These are phyloP conservation scores for Amphibalanus amphitrite DNA, from an alignment of 1,140 invertebrate genomes.

Conservation along the genomic window DNA sequence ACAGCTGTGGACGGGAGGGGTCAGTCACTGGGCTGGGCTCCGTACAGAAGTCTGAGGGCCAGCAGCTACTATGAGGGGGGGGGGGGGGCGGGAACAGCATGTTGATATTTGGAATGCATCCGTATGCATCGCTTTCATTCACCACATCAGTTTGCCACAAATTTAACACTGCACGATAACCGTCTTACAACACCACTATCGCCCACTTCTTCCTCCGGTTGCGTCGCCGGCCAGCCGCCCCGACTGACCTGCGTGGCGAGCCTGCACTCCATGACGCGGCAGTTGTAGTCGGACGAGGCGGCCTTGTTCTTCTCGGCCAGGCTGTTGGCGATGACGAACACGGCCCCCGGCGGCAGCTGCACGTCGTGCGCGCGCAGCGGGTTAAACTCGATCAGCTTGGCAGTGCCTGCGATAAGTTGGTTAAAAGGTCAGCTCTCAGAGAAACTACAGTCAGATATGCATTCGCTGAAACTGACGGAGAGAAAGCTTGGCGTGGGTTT, in stretches of 20 bases:
- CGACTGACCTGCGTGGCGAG: constrained; percentile 34
- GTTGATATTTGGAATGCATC: too few species aligned
- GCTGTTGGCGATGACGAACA: constrained; percentile 88
- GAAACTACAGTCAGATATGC: constrained; percentile 59
- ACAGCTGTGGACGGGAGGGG: constrained; percentile 25
- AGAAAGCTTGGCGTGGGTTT: background rate
- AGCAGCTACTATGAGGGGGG: too few species aligned
- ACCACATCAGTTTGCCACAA: too few species aligned
- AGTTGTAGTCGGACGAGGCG: constrained; percentile 72
- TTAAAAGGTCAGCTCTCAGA: constrained; percentile 35
- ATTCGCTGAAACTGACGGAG: background rate
- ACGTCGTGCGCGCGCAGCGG: constrained; percentile 65
- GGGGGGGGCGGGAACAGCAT: too few species aligned
- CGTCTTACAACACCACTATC: too few species aligned
- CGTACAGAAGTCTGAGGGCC: too few species aligned
- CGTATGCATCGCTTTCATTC: too few species aligned
- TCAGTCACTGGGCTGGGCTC: too few species aligned
- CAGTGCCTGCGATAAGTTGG: constrained; percentile 37
- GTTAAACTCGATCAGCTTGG: constrained; percentile 85
- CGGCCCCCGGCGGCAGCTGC: constrained; percentile 52
- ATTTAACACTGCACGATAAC: too few species aligned
- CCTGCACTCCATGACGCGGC: constrained; percentile 46
- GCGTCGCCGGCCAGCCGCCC: too few species aligned
- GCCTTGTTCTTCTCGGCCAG: constrained; percentile 85
- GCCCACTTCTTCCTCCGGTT: too few species aligned